These are phyloP conservation scores for Cherax destructor DNA, from an alignment of 1,140 invertebrate genomes.

Conservation along the genomic window DNA sequence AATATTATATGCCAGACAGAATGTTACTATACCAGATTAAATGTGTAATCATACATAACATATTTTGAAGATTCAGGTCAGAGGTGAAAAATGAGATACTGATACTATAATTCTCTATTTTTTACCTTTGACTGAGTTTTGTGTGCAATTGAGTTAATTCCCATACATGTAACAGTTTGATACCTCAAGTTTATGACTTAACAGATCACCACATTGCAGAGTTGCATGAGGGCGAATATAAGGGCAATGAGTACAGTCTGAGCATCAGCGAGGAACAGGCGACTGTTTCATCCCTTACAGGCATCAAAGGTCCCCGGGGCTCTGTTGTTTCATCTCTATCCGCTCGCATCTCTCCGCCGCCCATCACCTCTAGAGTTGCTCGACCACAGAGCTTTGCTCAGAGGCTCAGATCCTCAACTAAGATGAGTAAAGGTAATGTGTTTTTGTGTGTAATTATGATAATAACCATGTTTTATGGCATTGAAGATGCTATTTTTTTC, in stretches of 20 bases:
- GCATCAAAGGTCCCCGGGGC: slow-evolving; percentile 65
- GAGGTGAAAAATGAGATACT: too few relatives aligned
- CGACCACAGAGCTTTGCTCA: slow-evolving; percentile 91
- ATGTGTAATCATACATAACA: too few relatives aligned
- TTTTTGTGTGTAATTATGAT: slow-evolving; percentile 4
- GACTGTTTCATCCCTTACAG: slow-evolving; percentile 67
- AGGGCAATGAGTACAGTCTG: slow-evolving; percentile 66
- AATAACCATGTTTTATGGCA: too few relatives aligned
- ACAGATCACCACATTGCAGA: slow-evolving; percentile 27
- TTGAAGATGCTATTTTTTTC: too few relatives aligned
- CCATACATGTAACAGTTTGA: too few relatives aligned
- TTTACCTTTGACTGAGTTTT: too few relatives aligned
- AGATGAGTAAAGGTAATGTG: slow-evolving; percentile 83
- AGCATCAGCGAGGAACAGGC: slow-evolving; percentile 70
- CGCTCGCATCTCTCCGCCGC: slow-evolving; percentile 53
- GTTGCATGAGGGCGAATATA: slow-evolving; percentile 67
- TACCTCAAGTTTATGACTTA: not conserved
- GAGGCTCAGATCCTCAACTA: slow-evolving; percentile 87
- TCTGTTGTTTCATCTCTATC: slow-evolving; percentile 71
- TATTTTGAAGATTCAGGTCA: too few relatives aligned
- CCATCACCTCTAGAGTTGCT: slow-evolving; percentile 74
- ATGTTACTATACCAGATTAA: too few relatives aligned
- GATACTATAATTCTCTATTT: too few relatives aligned
- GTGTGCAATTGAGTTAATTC: too few relatives aligned
- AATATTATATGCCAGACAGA: too few relatives aligned